A percentile compares a stretch with the other conserved stretches of the same genome.
Conservation (phyloP, 2,888 invertebrate genomes). For the Amblyjoppa fuscipennis region DNA sequence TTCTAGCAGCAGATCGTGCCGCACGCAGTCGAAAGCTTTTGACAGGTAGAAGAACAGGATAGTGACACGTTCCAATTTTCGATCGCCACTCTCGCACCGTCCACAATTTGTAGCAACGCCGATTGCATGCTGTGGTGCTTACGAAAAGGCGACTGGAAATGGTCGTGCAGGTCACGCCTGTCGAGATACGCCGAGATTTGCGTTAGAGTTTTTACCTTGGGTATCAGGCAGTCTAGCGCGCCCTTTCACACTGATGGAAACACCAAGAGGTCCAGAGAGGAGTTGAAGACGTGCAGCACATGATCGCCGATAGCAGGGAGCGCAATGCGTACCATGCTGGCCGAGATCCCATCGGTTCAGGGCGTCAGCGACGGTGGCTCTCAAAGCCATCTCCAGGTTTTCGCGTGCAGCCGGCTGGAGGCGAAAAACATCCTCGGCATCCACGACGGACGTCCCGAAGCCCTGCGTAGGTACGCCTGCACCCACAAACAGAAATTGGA, state of each 20-base stretch:
- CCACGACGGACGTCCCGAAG: not conserved
- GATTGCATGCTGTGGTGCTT: not conserved
- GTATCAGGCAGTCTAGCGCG: not conserved
- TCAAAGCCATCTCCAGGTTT: not conserved
- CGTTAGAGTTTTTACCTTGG: not conserved
- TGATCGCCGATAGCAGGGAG: not conserved
- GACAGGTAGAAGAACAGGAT: no score
- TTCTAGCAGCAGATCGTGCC: not conserved
- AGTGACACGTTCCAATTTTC: not conserved
- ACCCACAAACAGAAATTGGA: not conserved
- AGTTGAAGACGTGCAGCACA: not conserved
- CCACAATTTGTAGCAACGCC: not conserved
- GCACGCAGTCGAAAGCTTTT: not conserved
- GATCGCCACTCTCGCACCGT: not conserved
- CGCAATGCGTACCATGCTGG: not conserved
- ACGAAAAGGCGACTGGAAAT: not conserved
- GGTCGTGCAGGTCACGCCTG: not conserved
- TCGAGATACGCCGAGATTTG: not conserved
- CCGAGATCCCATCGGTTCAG: not conserved
- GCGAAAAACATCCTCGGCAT: not conserved
- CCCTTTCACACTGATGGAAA: not conserved
- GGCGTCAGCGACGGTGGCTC: not conserved
- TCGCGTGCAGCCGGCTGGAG: not conserved
- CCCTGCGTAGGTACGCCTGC: not conserved
- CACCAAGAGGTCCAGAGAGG: not conserved